A percentile compares a stretch with the other conserved stretches of the same genome.
Conservation (phyloP, 2,113 vertebrate genomes). For the Gallinago paraguaiae region DNA sequence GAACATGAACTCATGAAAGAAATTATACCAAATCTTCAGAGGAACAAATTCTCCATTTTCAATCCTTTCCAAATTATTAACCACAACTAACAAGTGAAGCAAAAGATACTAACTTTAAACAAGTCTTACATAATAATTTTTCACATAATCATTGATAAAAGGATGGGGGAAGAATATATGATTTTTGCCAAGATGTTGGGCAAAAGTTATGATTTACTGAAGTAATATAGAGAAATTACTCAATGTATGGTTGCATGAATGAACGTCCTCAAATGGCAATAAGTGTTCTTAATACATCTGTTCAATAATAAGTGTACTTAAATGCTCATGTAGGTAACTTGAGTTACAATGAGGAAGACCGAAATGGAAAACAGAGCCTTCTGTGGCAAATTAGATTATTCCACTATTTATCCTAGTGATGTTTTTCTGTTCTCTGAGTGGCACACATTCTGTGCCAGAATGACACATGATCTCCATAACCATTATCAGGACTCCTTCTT, state of each 20-base stretch:
- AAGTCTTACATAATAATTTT: background rate
- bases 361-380: background rate
- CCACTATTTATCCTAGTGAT: background rate
- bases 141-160: background rate
- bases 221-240: background rate
- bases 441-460: rapidly evolving
- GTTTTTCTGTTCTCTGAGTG: background rate
- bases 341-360: background rate
- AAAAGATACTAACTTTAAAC: background rate
- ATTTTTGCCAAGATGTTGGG: background rate
- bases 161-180: background rate
- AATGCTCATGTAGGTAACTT: background rate
- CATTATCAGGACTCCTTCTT: background rate
- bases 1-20: background rate
- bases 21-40: background rate
- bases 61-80: background rate
- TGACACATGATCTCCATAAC: background rate
- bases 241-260: background rate
- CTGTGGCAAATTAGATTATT: background rate
- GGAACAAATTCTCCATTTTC: background rate
- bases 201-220: background rate
- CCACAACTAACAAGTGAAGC: background rate
- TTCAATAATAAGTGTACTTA: background rate
- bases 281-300: background rate
- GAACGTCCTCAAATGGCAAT: background rate